phyloP scores from a whole-genome alignment of 1,140 invertebrate species.

The Drosophila obscura region DNA sequence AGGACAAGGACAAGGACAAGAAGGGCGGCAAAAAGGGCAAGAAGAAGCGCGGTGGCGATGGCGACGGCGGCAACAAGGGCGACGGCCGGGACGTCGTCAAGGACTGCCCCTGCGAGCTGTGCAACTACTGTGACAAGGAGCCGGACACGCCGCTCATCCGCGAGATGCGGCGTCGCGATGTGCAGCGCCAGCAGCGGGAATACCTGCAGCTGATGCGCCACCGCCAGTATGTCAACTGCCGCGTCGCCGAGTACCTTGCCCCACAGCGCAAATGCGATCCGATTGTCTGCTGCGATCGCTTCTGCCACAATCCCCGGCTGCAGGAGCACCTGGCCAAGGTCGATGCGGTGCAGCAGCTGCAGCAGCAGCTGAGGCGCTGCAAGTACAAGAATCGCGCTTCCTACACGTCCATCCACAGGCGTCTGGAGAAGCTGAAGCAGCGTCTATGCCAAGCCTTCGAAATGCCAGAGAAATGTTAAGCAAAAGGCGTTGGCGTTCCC shows the following conservation, averaged over 20 bases:
- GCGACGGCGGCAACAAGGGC: not conserved
- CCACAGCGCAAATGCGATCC: conserved; percentile 37
- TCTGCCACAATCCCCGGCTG: conserved; percentile 27
- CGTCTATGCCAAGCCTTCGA: conserved; percentile 5
- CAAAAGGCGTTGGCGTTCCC: no score
- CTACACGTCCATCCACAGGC: not conserved
- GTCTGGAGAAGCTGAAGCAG: conserved; percentile 8
- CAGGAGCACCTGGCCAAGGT: conserved; percentile 37
- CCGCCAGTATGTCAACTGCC: conserved; percentile 29
- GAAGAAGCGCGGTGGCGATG: not conserved
- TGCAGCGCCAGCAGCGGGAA: conserved; percentile 17
- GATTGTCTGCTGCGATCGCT: conserved; percentile 20
- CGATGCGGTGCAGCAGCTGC: conserved; percentile 42
- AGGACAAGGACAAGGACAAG: not conserved
- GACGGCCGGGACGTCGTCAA: not conserved
- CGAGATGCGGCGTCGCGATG: conserved; percentile 40
- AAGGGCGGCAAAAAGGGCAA: not conserved
- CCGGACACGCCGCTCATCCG: conserved; percentile 42
- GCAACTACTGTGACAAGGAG: conserved; percentile 13
- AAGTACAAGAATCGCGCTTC: not conserved
- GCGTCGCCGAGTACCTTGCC: not conserved
- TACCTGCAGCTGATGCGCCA: conserved; percentile 42
- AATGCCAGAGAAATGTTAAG: no score
- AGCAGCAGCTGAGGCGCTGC: conserved; percentile 4
- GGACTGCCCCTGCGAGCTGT: conserved; percentile 54